Percentiles rank a stretch among this genome's conserved stretches.
Conservation (phyloP, 2,797 vertebrate species). For the Myotis daubentonii region DNA sequence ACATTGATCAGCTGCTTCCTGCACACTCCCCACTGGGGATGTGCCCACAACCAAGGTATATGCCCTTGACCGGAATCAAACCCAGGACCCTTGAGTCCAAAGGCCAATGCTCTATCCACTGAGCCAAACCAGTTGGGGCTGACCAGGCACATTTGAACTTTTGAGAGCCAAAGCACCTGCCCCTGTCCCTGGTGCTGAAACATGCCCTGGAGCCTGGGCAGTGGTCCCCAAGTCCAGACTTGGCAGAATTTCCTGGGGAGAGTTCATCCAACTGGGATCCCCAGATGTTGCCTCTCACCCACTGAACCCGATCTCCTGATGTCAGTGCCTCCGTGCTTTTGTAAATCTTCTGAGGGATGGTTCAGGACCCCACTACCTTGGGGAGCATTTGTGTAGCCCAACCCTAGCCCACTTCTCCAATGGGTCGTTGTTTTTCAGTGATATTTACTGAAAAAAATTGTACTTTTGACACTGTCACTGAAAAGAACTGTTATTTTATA, state of each 20-base stretch:
- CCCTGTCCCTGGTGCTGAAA: slow-evolving; percentile 79
- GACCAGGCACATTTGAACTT: background rate
- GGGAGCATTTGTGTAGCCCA: background rate
- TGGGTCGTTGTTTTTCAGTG: background rate
- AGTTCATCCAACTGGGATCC: background rate
- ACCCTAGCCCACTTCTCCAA: background rate
- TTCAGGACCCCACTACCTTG: background rate
- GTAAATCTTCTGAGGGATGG: background rate
- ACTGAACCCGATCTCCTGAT: background rate
- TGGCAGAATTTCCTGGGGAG: background rate
- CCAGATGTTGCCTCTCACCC: background rate
- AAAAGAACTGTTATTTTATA: background rate
- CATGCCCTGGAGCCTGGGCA: accelerated
- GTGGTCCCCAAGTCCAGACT: accelerated
- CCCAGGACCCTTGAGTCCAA: too few species aligned
- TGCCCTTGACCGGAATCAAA: too few species aligned
- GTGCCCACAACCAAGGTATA: too few species aligned
- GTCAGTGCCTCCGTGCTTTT: background rate
- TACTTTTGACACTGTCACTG: background rate
- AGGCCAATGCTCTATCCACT: too few species aligned
- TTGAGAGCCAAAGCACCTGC: accelerated
- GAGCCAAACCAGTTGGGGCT: too few species aligned
- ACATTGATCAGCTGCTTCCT: too few species aligned
- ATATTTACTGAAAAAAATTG: background rate
- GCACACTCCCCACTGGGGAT: too few species aligned